Percentiles rank a stretch among this genome's conserved stretches.
These are phyloP conservation scores for Acanthurus tractus DNA, from an alignment of 2,797 vertebrate genomes.

Conservation along the genomic window DNA sequence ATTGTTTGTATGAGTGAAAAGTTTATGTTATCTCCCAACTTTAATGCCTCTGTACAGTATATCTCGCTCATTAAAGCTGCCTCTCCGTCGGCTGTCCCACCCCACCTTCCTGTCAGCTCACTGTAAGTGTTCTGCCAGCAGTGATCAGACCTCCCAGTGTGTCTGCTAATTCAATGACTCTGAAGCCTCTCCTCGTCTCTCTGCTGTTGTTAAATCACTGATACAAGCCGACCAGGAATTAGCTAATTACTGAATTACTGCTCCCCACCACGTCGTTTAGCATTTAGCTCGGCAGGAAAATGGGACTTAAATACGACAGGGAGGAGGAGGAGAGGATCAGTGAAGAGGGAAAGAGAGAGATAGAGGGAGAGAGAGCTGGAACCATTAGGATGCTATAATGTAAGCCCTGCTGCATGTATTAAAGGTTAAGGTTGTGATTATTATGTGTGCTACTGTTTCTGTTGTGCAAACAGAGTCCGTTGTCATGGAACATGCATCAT, in stretches of 20 bases:
- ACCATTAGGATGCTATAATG: conserved; percentile 24
- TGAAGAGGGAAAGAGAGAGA: not conserved
- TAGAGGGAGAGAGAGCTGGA: not conserved
- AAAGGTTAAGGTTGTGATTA: not conserved
- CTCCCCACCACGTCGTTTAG: conserved; percentile 47
- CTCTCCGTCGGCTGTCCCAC: not conserved
- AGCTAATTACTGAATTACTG: conserved; percentile 61
- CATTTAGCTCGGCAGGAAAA: conserved; percentile 47
- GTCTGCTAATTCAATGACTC: conserved; percentile 46
- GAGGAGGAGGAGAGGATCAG: not conserved
- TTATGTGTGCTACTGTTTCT: not conserved
- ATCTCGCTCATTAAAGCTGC: conserved; percentile 13
- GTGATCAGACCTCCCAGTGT: conserved; percentile 34
- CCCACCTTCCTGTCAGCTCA: not conserved
- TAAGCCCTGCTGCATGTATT: conserved; percentile 1
- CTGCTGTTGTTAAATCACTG: conserved; percentile 56
- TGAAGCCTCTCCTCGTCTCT: conserved; percentile 44
- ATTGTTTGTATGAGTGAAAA: not conserved
- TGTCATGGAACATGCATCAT: too few relatives aligned
- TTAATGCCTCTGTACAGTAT: not conserved
- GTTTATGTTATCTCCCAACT: not conserved
- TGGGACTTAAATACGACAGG: conserved; percentile 8
- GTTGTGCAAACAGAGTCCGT: too few relatives aligned
- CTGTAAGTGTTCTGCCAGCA: conserved; percentile 16
- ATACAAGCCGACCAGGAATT: conserved; percentile 66